Evolutionary conservation across 2,113 vertebrate species (phyloP), one percentile per base, ranked within the genome.

Genomic region (Paradisaea rubra): DNA sequence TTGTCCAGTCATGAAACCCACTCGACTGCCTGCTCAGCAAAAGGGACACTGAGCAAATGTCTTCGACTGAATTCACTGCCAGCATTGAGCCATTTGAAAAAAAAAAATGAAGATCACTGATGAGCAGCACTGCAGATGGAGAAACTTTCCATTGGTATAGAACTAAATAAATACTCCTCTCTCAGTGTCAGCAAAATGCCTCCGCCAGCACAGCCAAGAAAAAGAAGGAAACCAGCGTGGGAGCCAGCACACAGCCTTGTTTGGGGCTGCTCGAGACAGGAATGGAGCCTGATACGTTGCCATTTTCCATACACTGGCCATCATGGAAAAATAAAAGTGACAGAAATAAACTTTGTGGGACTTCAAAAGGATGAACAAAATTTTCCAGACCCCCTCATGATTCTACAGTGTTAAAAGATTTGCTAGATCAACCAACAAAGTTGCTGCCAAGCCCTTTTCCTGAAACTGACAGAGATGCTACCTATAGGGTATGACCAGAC

Each of bases 161-260:
- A 96, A 84, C 91, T 95, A 96, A 95, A 93, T 93, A 96, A 96
- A 96, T 94, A 94, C 50, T 92, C 86, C 56, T 86, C 92, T 96
- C 76, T 83, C 86, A 78, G 60, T 86, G 96, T 96, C 96, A 96
- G 96, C 96, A 93, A 94, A 96, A 96, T 91, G 86, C 86, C 92
- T 96, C 92, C 0, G 3, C 64, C 94, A 86, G 82, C 86, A 92
- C 47, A 50, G 95, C 96, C 96, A 96, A 96, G 94, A 95, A 94
- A 96, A 96, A 96, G 96, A 96, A 88, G 82, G 94, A 96, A 96
- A 96, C 10, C 96, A 94, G 96, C 68, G 6, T 96, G 96, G 69
- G 82, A 96, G 94, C 91, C 92, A 96, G 92, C 52, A 81, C 80
- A 81, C 33, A 91, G 85, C 86, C 92, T 88, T 94, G 88, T 94